Evolutionary conservation across 1,140 invertebrate genomes (phyloP).

Genomic region (Lasioglossum baleicum): DNA sequence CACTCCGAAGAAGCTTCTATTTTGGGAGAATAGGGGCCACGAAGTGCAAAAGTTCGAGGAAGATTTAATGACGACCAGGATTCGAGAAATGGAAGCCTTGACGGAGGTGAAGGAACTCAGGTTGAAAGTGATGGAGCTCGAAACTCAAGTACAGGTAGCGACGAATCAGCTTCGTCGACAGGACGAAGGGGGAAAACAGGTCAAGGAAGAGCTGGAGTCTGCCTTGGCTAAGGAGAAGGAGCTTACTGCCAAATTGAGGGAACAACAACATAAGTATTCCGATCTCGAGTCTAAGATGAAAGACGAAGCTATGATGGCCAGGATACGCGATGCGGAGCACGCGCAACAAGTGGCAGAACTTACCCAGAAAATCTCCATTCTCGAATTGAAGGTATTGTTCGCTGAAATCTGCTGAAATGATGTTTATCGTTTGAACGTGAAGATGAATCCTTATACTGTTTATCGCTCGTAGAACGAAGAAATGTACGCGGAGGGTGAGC

Average conservation of each 20-base stretch:
- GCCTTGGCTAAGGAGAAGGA: slow-evolving; percentile 87
- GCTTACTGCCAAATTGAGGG: slow-evolving; percentile 87
- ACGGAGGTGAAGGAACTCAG: slow-evolving; percentile 96
- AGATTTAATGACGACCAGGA: slow-evolving; percentile 93
- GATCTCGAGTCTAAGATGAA: slow-evolving; percentile 96
- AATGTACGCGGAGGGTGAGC: slow-evolving; percentile 92
- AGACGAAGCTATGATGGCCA: slow-evolving; percentile 95
- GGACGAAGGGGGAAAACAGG: slow-evolving; percentile 94
- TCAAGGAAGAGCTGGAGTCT: slow-evolving; percentile 88
- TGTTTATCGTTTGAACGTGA: too few relatives aligned
- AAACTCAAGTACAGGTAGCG: slow-evolving; percentile 97
- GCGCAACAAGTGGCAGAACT: slow-evolving; percentile 96
- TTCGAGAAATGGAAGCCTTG: slow-evolving; percentile 94
- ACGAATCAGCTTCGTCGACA: slow-evolving; percentile 96
- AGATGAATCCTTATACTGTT: not conserved
- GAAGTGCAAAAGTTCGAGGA: slow-evolving; percentile 93
- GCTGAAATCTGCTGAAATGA: too few relatives aligned
- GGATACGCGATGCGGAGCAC: slow-evolving; percentile 96
- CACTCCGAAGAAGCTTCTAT: slow-evolving; percentile 91
- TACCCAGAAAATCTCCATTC: slow-evolving; percentile 94
- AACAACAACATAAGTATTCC: slow-evolving; percentile 92
- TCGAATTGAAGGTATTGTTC: slow-evolving; percentile 91
- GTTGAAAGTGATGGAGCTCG: slow-evolving; percentile 98
- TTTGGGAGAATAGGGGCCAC: slow-evolving; percentile 88
- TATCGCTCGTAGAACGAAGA: slow-evolving; percentile 89